Conservation (phyloP, 1,140 invertebrate genomes). For the Drosophila tristis region DNA sequence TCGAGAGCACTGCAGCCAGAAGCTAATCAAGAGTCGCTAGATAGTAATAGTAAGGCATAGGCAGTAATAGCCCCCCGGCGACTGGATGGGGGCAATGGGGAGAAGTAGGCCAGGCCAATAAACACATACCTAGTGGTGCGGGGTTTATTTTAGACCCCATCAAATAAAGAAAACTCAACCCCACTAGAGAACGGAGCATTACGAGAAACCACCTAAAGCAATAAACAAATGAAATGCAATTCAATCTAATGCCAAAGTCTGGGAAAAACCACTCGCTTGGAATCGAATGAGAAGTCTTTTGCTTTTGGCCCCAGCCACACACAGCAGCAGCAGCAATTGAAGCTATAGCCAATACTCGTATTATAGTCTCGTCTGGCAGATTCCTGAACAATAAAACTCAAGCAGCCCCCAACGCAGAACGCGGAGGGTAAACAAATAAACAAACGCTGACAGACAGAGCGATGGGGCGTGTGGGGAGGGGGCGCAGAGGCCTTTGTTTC, state of each 20-base stretch:
- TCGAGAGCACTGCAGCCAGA: constrained; percentile 1
- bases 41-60: background rate
- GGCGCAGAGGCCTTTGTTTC: constrained; percentile 27
- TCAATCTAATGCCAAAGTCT: constrained; percentile 33
- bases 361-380: constrained; percentile 16
- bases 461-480: background rate
- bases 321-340: constrained; percentile 11
- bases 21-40: constrained; percentile 2
- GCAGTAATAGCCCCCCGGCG: background rate
- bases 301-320: background rate
- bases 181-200: background rate
- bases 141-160: constrained; percentile 49
- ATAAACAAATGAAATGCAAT: constrained; percentile 48
- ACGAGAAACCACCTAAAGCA: constrained; percentile 20
- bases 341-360: constrained; percentile 2
- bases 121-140: constrained; percentile 15
- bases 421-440: constrained; percentile 45
- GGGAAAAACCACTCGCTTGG: constrained; percentile 8
- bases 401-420: constrained; percentile 10
- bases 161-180: constrained; percentile 32
- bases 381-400: constrained; percentile 39
- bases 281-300: constrained; percentile 11
- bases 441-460: constrained; percentile 17
- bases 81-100: too few relatives aligned
- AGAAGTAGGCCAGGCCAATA: constrained; percentile 1